Evolutionary conservation across 2,797 vertebrate species (phyloP).

Genomic region (Buceros bicornis): DNA sequence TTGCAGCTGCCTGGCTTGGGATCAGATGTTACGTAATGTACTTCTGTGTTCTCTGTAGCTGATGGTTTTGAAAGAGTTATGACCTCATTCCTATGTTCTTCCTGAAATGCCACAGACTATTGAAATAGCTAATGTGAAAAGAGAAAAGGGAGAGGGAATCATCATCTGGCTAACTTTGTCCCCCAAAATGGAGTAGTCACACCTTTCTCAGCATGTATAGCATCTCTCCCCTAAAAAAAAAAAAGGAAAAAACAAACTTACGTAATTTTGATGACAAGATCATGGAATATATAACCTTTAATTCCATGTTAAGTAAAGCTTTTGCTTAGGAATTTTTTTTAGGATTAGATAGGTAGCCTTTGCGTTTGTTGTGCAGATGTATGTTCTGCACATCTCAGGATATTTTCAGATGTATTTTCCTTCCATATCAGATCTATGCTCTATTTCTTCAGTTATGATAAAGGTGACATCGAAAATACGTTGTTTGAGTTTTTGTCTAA

Average conservation of each 20-base stretch:
- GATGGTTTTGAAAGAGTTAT: background rate
- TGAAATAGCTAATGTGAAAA: background rate
- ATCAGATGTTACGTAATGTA: background rate
- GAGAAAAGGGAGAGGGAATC: background rate
- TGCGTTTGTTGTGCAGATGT: background rate
- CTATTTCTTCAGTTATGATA: background rate
- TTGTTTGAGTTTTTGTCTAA: background rate
- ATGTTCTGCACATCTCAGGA: rapidly evolving
- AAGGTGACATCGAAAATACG: background rate
- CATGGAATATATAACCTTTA: background rate
- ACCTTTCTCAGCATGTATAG: background rate
- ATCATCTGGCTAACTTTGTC: background rate
- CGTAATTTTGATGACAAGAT: rapidly evolving
- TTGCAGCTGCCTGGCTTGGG: background rate
- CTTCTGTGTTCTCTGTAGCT: background rate
- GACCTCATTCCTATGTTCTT: background rate
- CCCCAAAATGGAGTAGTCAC: background rate
- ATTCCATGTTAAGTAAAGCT: background rate
- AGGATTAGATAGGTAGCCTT: background rate
- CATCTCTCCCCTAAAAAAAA: background rate
- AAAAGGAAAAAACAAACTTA: rapidly evolving
- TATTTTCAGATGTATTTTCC: background rate
- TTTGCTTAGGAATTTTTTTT: background rate
- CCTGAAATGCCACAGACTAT: background rate
- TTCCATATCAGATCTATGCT: background rate